These are phyloP conservation scores for Dromius quadrimaculatus DNA, from an alignment of 2,888 invertebrate species.

Conservation along the genomic window DNA sequence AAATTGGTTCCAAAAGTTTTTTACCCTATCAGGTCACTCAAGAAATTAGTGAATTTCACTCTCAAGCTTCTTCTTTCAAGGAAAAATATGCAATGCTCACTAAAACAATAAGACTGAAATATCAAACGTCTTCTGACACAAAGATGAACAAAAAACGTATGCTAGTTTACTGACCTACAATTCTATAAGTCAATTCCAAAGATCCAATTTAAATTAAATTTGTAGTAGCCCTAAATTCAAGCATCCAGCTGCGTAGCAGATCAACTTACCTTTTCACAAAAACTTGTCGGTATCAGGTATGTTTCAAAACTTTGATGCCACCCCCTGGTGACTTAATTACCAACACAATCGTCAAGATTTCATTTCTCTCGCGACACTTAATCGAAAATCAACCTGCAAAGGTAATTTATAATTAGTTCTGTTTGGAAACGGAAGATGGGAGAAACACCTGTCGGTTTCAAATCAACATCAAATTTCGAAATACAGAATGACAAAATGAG, in stretches of 20 bases:
- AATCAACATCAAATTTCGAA: constrained; percentile 34
- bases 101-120: too few relatives aligned
- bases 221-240: background rate
- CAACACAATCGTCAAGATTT: constrained; percentile 20
- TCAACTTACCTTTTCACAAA: constrained; percentile 1
- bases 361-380: constrained; percentile 21
- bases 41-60: too few relatives aligned
- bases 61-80: too few relatives aligned
- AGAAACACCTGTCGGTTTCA: constrained; percentile 37
- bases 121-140: background rate
- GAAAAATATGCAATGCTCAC: too few relatives aligned
- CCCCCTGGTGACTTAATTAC: constrained; percentile 31
- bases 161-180: background rate
- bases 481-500: too few relatives aligned
- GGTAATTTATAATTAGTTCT: background rate
- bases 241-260: constrained; percentile 17
- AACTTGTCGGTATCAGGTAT: constrained; percentile 17
- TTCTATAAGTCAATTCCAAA: constrained; percentile 5
- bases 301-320: background rate
- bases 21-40: too few relatives aligned
- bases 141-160: background rate
- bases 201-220: background rate
- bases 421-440: background rate
- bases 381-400: background rate
- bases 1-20: too few relatives aligned